A percentile compares a stretch with the other conserved stretches of the same genome.
These are phyloP conservation scores for Hemiprocne comata DNA, from an alignment of 2,113 vertebrate species.

Conservation along the genomic window DNA sequence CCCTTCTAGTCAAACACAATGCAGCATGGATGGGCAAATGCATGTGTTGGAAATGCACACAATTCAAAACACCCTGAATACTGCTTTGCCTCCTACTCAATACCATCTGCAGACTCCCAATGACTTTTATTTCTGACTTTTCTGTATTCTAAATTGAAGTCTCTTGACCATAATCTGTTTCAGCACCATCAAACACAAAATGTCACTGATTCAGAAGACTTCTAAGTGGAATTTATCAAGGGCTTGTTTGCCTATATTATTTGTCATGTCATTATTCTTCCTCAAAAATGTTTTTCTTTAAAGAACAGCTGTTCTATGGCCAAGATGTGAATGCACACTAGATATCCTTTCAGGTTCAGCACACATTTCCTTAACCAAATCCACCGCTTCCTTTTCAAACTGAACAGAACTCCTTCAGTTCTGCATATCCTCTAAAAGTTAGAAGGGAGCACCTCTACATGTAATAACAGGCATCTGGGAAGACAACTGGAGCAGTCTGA, in stretches of 20 bases:
- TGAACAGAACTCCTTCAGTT: constrained; percentile 60
- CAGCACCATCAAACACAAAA: neutral
- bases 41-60: neutral
- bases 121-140: constrained; percentile 40
- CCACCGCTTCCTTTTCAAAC: constrained; percentile 63
- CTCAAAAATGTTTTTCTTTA: neutral
- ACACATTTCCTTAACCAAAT: constrained; percentile 66
- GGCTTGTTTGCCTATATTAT: constrained; percentile 44
- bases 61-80: neutral
- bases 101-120: constrained; percentile 6
- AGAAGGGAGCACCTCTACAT: constrained; percentile 31
- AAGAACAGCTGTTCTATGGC: constrained; percentile 11
- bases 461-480: constrained; percentile 62
- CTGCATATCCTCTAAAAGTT: constrained; percentile 46
- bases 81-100: neutral
- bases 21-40: neutral
- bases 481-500: constrained; percentile 36
- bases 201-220: neutral
- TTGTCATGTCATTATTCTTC: neutral
- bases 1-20: neutral
- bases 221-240: constrained; percentile 11
- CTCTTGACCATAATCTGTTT: neutral
- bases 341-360: constrained; percentile 38
- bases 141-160: constrained; percentile 6
- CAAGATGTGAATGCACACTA: constrained; percentile 27